Conservation (phyloP, 1,140 invertebrate genomes). For the Drosophila nigrodunni region DNA sequence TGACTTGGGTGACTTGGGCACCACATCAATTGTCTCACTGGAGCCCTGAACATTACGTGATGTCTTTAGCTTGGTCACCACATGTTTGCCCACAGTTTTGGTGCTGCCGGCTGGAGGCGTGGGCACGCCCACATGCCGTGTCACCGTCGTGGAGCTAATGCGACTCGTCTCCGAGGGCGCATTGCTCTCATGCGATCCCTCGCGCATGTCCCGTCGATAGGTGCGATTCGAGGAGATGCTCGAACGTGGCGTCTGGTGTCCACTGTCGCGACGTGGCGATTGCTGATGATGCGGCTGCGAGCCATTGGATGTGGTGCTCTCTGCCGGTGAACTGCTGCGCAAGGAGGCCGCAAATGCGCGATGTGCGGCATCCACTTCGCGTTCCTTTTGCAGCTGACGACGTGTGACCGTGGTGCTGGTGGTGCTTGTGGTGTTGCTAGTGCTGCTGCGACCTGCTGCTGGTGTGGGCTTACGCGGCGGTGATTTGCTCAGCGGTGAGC, state of each 20-base stretch:
- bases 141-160: conserved; percentile 78
- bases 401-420: conserved; percentile 58
- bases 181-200: conserved; percentile 80
- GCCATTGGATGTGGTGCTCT: conserved; percentile 60
- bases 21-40: conserved; percentile 68
- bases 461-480: conserved; percentile 48
- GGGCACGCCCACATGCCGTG: conserved; percentile 47
- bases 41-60: conserved; percentile 53
- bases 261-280: conserved; percentile 45
- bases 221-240: conserved; percentile 74
- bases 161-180: conserved; percentile 76
- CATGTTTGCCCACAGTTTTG: conserved; percentile 62
- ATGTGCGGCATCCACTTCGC: conserved; percentile 88
- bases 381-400: conserved; percentile 84
- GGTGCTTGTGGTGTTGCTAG: conserved; percentile 30
- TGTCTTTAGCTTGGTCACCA: conserved; percentile 62
- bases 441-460: conserved; percentile 15
- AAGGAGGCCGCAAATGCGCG: conserved; percentile 89
- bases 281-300: conserved; percentile 39
- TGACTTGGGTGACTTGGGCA: conserved; percentile 61
- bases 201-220: conserved; percentile 62
- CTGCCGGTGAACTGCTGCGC: conserved; percentile 86
- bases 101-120: conserved; percentile 41
- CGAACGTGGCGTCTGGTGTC: conserved; percentile 61
- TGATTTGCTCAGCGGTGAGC: conserved; percentile 35